A percentile compares a stretch with the other conserved stretches of the same genome.
These are phyloP conservation scores for Drosophila azteca DNA, from an alignment of 1,140 invertebrate species.

Conservation along the genomic window DNA sequence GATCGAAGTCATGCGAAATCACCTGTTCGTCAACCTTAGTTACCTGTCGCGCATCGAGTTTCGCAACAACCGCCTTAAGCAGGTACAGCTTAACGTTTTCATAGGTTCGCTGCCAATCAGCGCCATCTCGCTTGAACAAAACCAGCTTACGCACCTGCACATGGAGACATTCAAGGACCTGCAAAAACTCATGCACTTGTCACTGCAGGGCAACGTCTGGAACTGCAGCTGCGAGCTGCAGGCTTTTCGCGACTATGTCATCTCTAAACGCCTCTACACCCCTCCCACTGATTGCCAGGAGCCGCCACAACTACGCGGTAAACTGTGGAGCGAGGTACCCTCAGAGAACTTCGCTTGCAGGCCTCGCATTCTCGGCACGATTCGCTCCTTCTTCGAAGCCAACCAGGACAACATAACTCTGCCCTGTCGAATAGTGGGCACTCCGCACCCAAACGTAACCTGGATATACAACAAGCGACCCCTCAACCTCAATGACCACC, in stretches of 20 bases:
- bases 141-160: constrained; percentile 88
- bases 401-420: constrained; percentile 89
- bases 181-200: constrained; percentile 88
- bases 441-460: constrained; percentile 89
- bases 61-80: constrained; percentile 88
- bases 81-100: constrained; percentile 89
- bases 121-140: constrained; percentile 88
- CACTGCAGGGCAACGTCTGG: constrained; percentile 93
- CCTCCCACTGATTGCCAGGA: constrained; percentile 88
- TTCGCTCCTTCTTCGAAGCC: constrained; percentile 85
- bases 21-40: constrained; percentile 89
- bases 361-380: constrained; percentile 88
- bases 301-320: constrained; percentile 87
- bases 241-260: constrained; percentile 90
- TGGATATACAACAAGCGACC: constrained; percentile 89
- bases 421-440: constrained; percentile 90
- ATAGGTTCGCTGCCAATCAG: constrained; percentile 88
- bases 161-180: constrained; percentile 86
- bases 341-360: constrained; percentile 93
- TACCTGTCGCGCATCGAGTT: constrained; percentile 91
- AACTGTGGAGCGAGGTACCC: constrained; percentile 88
- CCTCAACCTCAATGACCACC: constrained; percentile 84
- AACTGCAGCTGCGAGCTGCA: constrained; percentile 93
- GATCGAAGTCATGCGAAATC: constrained; percentile 88
- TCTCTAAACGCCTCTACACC: constrained; percentile 89